Percentiles rank a stretch among this genome's conserved stretches.
Conservation (phyloP, 2,888 invertebrate genomes). For the Eristalis tenax region DNA sequence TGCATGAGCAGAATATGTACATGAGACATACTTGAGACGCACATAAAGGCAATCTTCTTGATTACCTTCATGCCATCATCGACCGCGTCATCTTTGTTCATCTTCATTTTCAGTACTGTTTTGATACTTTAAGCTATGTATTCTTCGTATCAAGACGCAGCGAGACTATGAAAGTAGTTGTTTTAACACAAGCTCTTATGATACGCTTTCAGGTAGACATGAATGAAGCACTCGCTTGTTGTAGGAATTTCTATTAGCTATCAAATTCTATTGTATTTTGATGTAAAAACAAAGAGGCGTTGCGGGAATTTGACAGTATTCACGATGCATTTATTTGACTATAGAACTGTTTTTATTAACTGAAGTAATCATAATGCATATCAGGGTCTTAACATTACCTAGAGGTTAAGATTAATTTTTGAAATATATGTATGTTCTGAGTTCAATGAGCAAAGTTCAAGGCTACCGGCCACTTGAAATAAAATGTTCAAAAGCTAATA, state of each 20-base stretch:
- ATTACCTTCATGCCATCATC: conserved; percentile 56
- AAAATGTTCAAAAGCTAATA: no score
- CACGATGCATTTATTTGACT: conserved; percentile 53
- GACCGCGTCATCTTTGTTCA: conserved; percentile 58
- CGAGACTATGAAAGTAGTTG: conserved; percentile 52
- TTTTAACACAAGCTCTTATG: conserved; percentile 48
- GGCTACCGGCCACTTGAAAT: no score
- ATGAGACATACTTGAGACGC: conserved; percentile 34
- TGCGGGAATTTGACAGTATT: conserved; percentile 26
- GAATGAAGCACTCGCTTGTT: conserved; percentile 43
- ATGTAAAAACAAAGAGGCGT: conserved; percentile 36
- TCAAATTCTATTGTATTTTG: conserved; percentile 44
- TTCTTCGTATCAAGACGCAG: conserved; percentile 28
- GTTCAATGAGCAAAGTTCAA: no score
- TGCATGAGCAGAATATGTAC: conserved; percentile 39
- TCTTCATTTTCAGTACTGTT: conserved; percentile 36
- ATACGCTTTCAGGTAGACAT: conserved; percentile 58
- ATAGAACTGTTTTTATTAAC: conserved; percentile 33
- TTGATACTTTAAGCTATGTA: conserved; percentile 3
- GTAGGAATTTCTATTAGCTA: conserved; percentile 59
- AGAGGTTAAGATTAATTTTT: no score
- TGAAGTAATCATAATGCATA: no score
- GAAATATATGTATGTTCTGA: no score
- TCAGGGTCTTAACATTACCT: no score
- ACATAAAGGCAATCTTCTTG: conserved; percentile 63